phyloP scores from a whole-genome alignment of 2,888 invertebrate genomes.

The Dasysyrphus tricinctus region DNA sequence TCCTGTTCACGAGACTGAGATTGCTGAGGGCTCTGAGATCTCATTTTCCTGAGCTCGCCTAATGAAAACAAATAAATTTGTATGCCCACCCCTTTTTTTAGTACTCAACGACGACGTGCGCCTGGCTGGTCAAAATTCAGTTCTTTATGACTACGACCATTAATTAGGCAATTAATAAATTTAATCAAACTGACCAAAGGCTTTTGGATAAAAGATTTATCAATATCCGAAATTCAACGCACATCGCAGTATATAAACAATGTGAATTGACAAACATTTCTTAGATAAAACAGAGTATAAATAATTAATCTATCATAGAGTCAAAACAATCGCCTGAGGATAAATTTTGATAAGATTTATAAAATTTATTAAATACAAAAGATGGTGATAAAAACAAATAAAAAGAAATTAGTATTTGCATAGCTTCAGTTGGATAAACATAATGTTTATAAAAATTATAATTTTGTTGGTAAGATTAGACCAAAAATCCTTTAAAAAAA shows the following conservation, averaged over 20 bases:
- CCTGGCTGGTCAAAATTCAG: too few relatives aligned
- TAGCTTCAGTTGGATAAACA: conserved; percentile 13
- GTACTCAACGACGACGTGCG: too few relatives aligned
- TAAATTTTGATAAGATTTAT: neutral
- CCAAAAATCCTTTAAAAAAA: neutral
- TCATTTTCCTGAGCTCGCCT: too few relatives aligned
- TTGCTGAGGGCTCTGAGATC: too few relatives aligned
- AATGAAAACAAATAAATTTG: too few relatives aligned
- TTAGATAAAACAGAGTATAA: neutral
- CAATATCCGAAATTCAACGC: too few relatives aligned
- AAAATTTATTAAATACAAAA: neutral
- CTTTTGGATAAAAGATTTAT: neutral
- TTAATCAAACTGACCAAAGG: neutral
- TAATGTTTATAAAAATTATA: neutral
- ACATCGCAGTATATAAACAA: neutral
- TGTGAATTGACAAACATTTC: neutral
- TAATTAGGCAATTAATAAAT: neutral
- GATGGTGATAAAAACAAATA: neutral
- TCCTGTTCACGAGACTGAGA: too few relatives aligned
- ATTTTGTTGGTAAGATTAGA: conserved; percentile 4
- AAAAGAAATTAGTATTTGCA: conserved; percentile 1
- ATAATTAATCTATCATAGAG: neutral
- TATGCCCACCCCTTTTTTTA: too few relatives aligned
- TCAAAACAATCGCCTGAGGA: neutral
- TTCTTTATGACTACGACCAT: too few relatives aligned